These are phyloP conservation scores for Pararge aegeria DNA, from an alignment of 1,140 invertebrate species.

Conservation along the genomic window DNA sequence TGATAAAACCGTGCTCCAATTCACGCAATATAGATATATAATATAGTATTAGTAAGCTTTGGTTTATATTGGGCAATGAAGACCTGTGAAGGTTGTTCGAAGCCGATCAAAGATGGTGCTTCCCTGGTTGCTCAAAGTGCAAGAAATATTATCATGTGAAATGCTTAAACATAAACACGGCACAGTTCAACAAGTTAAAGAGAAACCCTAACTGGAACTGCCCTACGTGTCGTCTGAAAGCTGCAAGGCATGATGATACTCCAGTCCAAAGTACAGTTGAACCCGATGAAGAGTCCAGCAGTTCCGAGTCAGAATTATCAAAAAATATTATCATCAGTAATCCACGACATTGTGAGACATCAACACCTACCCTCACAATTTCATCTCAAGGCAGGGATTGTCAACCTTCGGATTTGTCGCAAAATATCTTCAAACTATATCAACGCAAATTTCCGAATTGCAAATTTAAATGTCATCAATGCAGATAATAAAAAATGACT, in stretches of 20 bases:
- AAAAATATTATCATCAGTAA: neutral
- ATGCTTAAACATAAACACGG: neutral
- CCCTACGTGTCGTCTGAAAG: neutral
- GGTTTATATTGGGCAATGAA: no score
- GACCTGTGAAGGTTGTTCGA: neutral
- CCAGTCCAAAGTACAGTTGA: neutral
- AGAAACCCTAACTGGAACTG: neutral
- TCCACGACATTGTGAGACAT: neutral
- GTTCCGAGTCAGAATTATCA: neutral
- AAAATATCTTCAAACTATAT: neutral
- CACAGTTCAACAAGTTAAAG: neutral
- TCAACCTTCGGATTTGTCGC: neutral
- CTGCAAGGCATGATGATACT: neutral
- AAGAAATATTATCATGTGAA: neutral
- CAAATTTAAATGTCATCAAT: neutral
- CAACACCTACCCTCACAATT: no score
- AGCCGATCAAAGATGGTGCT: neutral
- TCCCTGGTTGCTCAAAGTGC: neutral
- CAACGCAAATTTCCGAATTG: neutral
- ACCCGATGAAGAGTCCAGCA: neutral
- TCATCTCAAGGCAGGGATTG: neutral
- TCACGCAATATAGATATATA: no score
- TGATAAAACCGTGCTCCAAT: no score
- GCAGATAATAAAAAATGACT: neutral
- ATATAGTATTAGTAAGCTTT: no score